Percentiles rank a stretch among this genome's conserved stretches.
These are phyloP conservation scores for Petromus typicus DNA, from an alignment of 2,113 vertebrate species.

Conservation along the genomic window DNA sequence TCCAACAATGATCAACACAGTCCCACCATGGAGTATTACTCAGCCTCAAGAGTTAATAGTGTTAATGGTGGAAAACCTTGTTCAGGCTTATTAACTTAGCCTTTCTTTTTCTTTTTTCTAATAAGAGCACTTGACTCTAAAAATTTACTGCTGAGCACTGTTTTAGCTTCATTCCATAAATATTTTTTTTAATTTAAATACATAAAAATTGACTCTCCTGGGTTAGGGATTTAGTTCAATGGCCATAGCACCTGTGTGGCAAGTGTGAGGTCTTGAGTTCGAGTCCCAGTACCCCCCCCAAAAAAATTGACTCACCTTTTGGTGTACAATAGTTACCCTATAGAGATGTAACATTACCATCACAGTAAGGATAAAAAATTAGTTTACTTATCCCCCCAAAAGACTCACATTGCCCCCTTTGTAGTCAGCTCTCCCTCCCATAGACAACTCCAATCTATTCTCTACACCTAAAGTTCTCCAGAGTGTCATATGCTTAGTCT, in stretches of 20 bases:
- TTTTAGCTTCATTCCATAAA: not conserved
- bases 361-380: not conserved
- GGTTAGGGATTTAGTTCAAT: no score
- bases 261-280: no score
- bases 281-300: no score
- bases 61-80: not conserved
- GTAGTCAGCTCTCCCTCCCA: no score
- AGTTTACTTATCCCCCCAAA: not conserved
- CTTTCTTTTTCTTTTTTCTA: slow-evolving; percentile 30
- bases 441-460: not conserved
- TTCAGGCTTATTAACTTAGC: slow-evolving; percentile 19
- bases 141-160: not conserved
- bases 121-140: not conserved
- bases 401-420: not conserved
- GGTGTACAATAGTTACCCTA: not conserved
- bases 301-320: not conserved
- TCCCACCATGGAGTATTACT: not conserved
- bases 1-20: not conserved
- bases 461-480: not conserved
- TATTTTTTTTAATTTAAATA: slow-evolving; percentile 39
- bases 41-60: not conserved
- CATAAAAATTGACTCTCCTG: not conserved
- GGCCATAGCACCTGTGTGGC: no score
- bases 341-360: not conserved
- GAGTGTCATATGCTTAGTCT: not conserved